phyloP scores from a whole-genome alignment of 2,113 vertebrate genomes.

The Calcarius ornatus region DNA sequence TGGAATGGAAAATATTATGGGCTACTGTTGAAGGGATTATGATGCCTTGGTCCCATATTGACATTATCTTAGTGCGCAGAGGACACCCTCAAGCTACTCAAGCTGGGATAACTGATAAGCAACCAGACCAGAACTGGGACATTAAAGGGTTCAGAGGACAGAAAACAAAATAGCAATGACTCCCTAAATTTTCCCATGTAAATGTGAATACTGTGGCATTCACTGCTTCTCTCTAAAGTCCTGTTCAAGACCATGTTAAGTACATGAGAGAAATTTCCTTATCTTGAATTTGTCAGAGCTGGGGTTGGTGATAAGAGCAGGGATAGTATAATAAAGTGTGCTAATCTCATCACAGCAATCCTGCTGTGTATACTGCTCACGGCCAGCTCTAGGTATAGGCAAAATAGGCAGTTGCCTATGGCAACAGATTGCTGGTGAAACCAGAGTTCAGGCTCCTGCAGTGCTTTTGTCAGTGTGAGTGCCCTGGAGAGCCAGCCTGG shows the following conservation, averaged over 20 bases:
- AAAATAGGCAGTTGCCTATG: conserved; percentile 63
- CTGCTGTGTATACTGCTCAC: neutral
- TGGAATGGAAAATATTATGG: neutral
- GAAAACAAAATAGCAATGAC: neutral
- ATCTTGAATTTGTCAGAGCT: conserved; percentile 47
- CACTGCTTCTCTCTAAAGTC: neutral
- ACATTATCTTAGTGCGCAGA: neutral
- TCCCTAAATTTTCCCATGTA: conserved; percentile 35
- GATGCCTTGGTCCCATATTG: neutral
- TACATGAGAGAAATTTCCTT: conserved; percentile 41
- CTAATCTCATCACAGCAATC: conserved; percentile 55
- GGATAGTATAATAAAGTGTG: conserved; percentile 37
- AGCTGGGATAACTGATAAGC: conserved; percentile 46
- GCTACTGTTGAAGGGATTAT: neutral
- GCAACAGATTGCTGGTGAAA: conserved; percentile 43
- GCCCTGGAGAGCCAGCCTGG: neutral
- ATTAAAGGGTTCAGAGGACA: conserved; percentile 1
- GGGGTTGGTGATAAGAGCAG: conserved; percentile 50
- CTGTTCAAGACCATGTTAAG: conserved; percentile 31
- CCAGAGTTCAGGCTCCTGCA: conserved; percentile 27
- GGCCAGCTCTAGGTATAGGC: conserved; percentile 51
- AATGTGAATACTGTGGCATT: neutral
- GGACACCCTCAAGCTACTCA: conserved; percentile 32
- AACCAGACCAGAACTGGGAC: conserved; percentile 9
- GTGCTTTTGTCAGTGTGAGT: neutral